phyloP scores from a whole-genome alignment of 1,140 invertebrate genomes.

The Penaeus vannamei region DNA sequence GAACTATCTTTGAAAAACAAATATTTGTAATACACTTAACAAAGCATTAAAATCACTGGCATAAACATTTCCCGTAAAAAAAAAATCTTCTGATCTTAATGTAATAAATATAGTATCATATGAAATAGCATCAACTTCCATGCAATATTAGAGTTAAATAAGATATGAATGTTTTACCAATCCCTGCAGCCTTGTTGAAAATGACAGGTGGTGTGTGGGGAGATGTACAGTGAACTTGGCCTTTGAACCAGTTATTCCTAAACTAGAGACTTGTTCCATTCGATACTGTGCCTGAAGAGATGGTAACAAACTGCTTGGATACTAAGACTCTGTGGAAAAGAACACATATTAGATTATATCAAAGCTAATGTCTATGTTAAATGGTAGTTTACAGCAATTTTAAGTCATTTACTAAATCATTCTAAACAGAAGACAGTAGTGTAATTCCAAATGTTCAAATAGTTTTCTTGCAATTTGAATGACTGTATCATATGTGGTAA shows the following conservation, averaged over 20 bases:
- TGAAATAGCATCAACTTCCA: not conserved
- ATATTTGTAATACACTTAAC: too few species aligned
- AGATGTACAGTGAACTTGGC: constrained; percentile 96
- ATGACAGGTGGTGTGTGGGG: constrained; percentile 91
- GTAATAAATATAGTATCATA: too few species aligned
- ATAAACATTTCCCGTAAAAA: too few species aligned
- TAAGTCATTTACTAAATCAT: too few species aligned
- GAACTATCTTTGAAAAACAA: too few species aligned
- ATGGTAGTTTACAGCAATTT: not conserved
- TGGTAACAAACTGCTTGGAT: constrained; percentile 92
- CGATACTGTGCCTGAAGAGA: constrained; percentile 96
- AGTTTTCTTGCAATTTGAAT: not conserved
- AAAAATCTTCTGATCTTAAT: too few species aligned
- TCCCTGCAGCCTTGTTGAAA: constrained; percentile 90
- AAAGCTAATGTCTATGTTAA: not conserved
- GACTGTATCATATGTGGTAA: too few species aligned
- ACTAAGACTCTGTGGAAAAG: constrained; percentile 80
- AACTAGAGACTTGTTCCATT: constrained; percentile 93
- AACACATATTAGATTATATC: not conserved
- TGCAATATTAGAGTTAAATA: not conserved
- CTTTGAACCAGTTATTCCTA: constrained; percentile 91
- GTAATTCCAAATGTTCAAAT: too few species aligned
- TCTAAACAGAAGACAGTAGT: too few species aligned
- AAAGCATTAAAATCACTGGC: too few species aligned
- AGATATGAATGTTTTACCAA: constrained; percentile 53